Conservation (phyloP, 2,797 vertebrate genomes). For the Toxotes lorentzi region DNA sequence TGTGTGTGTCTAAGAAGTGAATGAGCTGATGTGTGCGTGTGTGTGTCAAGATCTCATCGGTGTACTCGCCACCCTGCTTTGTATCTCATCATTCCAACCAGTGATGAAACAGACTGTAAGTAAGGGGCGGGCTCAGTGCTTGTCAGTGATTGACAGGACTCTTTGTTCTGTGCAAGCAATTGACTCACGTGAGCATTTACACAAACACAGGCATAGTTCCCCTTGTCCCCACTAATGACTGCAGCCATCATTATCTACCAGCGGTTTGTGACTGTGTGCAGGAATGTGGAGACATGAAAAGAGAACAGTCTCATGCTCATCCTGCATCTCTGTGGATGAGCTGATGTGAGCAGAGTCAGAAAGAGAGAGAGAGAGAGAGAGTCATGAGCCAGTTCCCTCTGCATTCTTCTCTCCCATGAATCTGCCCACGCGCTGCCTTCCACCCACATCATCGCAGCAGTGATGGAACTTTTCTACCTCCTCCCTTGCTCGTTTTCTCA, state of each 20-base stretch:
- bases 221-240: conserved; percentile 57
- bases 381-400: conserved; percentile 80
- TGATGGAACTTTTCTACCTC: conserved; percentile 83
- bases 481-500: conserved; percentile 67
- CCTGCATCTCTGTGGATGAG: conserved; percentile 72
- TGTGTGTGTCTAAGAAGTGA: conserved; percentile 20
- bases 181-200: conserved; percentile 12
- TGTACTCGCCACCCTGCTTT: conserved; percentile 22
- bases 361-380: conserved; percentile 64
- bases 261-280: conserved; percentile 53
- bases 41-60: conserved; percentile 35
- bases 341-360: conserved; percentile 63
- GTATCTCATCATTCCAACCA: conserved; percentile 44
- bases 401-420: conserved; percentile 81
- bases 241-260: conserved; percentile 65
- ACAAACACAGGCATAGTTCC: conserved; percentile 36
- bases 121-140: conserved; percentile 32
- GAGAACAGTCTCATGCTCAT: conserved; percentile 65
- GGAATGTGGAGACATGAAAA: conserved; percentile 65
- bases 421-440: conserved; percentile 85
- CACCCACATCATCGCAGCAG: conserved; percentile 84
- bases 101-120: conserved; percentile 68
- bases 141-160: conserved; percentile 58
- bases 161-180: conserved; percentile 47
- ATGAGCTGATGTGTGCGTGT: conserved; percentile 38